phyloP scores from a whole-genome alignment of 2,888 invertebrate genomes.

The Drosophila suboccidentalis region DNA sequence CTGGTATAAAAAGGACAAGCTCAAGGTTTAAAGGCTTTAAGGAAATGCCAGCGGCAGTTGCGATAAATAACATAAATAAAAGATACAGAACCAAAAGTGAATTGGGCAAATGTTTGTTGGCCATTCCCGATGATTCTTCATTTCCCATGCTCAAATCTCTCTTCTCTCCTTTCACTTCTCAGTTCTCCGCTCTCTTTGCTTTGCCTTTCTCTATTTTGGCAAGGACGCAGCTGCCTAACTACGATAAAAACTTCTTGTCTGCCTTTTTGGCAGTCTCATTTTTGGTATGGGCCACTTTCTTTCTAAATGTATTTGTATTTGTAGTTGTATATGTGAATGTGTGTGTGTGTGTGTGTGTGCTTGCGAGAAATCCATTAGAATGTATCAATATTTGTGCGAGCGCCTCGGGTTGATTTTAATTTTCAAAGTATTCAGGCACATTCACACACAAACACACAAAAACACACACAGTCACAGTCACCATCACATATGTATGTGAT shows the following conservation, averaged over 20 bases:
- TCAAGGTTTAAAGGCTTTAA: constrained; percentile 71
- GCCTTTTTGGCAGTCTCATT: constrained; percentile 45
- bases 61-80: constrained; percentile 80
- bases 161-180: not conserved
- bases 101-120: constrained; percentile 71
- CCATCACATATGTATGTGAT: not conserved
- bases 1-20: constrained; percentile 19
- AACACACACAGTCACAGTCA: constrained; percentile 1
- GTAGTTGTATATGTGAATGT: constrained; percentile 11
- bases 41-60: constrained; percentile 47
- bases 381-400: constrained; percentile 81
- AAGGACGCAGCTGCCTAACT: constrained; percentile 76
- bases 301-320: constrained; percentile 7
- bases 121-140: constrained; percentile 24
- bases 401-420: constrained; percentile 78
- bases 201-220: not conserved
- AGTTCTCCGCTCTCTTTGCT: constrained; percentile 14
- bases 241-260: constrained; percentile 70
- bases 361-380: constrained; percentile 75
- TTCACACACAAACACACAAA: constrained; percentile 18
- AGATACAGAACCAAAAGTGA: constrained; percentile 66
- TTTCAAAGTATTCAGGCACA: constrained; percentile 64
- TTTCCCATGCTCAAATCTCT: not conserved
- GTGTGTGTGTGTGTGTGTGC: constrained; percentile 20
- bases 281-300: constrained; percentile 13